Base-by-base conservation (phyloP, 2,888 invertebrate species). In the Argyresthia albistria region DNA sequence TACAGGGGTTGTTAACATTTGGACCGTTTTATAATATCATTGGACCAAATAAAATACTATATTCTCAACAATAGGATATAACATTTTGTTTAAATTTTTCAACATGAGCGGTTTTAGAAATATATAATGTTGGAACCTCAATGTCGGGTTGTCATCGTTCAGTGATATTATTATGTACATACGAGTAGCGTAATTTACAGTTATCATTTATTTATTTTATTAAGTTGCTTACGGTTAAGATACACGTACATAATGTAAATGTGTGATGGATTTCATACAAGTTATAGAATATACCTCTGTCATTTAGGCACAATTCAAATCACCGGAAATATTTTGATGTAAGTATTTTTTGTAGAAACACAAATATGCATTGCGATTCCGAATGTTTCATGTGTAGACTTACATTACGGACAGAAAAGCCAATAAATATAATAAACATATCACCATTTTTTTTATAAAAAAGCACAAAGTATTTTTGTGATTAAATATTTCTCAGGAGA, bases 1-100 rank as follows among this genome's bases (percentile, higher is more conserved):
- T 72, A 76, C 70, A 76, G 66, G 61, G 69, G 35, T 62, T 61
- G 62, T 70, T 70, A 80, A 82, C 81, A 78, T 81, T 45, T 83
- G 79, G 76, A 72, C 76, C 75, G 16, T 65, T 69, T 66, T 63
- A 64, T 65, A 35, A 75, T 61, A 69, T 63, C 64, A 65, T 66
- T 76, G 73, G 83, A 76, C 82, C 81, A 80, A 81, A 82, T 81
- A 82, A 84, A 83, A 84, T 81, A 80, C 77, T 73, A 78, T 65
- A 72, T 70, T 75, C 67, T 82, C 78, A 83, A 84, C 83, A 82
- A 77, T 80, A 73, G 63, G 77, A 76, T 74, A 73, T 73, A 70
- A 78, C 71, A 69, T 67, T 65, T 66, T 63, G 63, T 63, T 66
- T 64, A 62, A 58, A 49, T 52, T 67, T 63, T 65, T 67, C 73